Evolutionary conservation across 92 coral and sea anemone genomes (phyloP), one percentile per base, ranked within the genome.

Genomic region (Phenganax marumi): DNA sequence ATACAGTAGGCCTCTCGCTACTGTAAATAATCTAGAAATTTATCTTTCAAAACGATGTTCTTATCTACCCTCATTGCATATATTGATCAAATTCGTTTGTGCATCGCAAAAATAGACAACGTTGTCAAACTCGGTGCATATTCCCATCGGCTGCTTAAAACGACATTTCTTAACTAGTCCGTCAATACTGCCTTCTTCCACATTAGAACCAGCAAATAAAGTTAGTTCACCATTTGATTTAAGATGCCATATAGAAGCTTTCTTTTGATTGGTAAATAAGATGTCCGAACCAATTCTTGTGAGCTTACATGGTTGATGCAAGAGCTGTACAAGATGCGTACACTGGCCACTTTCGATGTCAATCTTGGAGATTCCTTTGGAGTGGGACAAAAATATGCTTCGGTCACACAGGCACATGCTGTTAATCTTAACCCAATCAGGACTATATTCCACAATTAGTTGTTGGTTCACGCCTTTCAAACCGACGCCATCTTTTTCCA

Each of bases 401-500:
- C 79, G 77, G 6, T 71, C 76, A 78, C 79, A 85, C 75, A 80
- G 77, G 70, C 88, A 85, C 88, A 85, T 85, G 72, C 89, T 86
- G 18, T 50, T 55, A 62, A 86, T 77, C 84, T 82, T 86, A 8
- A 48, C 72, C 79, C 84, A 73, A 6, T 10, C n/a, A 68, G 19
- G 52, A 11, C 61, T 54, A 26, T 77, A 83, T 84, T 87, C 18
- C 8, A 77, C 13, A 66, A 76, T 73, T 24, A 25, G 68, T 76
- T 87, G 88, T 63, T 64, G 3, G 39, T 84, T 84, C 10, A 65
- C 58, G 10, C 90, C 90, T 76, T 25, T 66, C 22, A 84, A 81
- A 22, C 90, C 90, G 19, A 87, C 58, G 21, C 88, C 88, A 54
- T 84, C 90, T 78, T 84, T 87, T 78, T 87, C 73, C 16, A 87